These are phyloP conservation scores for Calypte anna DNA, from an alignment of 2,113 vertebrate genomes.

Conservation along the genomic window DNA sequence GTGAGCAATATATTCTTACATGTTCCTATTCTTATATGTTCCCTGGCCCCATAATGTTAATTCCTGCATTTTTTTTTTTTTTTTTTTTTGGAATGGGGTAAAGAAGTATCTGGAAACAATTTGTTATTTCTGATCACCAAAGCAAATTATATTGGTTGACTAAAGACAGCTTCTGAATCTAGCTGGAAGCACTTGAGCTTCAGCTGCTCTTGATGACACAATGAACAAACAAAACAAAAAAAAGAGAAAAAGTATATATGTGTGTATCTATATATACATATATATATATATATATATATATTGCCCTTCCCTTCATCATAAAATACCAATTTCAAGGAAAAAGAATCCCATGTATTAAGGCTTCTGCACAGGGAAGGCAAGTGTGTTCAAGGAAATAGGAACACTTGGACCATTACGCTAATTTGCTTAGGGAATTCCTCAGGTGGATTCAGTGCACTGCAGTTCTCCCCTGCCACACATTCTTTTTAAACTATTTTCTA, in stretches of 20 bases:
- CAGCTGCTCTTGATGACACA: not conserved
- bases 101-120: not conserved
- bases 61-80: not conserved
- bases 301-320: not conserved
- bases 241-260: not conserved
- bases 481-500: not conserved
- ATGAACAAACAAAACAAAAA: not conserved
- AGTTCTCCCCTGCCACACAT: fast-evolving
- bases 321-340: not conserved
- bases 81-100: not conserved
- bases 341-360: not conserved
- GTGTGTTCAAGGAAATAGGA: not conserved
- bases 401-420: not conserved
- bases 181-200: not conserved
- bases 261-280: no score
- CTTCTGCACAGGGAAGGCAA: not conserved
- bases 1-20: not conserved
- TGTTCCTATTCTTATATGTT: not conserved
- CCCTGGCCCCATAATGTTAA: not conserved
- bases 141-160: not conserved
- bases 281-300: no score
- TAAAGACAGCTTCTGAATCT: not conserved
- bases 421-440: not conserved
- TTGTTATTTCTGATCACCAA: not conserved
- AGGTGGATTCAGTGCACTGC: not conserved